phyloP scores from a whole-genome alignment of 2,113 vertebrate species.

The Brevimyrus niger region DNA sequence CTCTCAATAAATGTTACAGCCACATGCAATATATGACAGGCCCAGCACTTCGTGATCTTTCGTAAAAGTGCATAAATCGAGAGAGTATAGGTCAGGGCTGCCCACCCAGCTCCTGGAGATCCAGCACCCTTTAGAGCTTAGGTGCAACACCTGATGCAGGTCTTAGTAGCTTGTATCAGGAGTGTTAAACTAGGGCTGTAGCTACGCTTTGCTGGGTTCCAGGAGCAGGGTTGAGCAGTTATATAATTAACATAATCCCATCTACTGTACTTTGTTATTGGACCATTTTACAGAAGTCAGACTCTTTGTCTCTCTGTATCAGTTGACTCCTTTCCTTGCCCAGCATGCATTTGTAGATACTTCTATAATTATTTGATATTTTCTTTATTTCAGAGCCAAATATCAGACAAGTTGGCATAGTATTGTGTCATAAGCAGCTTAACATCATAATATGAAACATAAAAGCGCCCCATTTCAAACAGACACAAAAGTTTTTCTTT shows the following conservation, averaged over 20 bases:
- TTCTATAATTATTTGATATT: background rate
- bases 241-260: background rate
- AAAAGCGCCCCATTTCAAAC: background rate
- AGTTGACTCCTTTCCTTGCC: background rate
- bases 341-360: background rate
- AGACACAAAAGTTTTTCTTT: background rate
- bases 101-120: background rate
- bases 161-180: background rate
- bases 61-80: background rate
- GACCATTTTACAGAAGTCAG: background rate
- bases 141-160: background rate
- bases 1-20: background rate
- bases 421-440: background rate
- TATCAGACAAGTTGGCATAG: background rate
- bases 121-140: background rate
- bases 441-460: background rate
- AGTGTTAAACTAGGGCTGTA: background rate
- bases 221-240: background rate
- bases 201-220: background rate
- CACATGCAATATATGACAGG: background rate
- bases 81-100: background rate
- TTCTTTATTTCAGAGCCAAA: background rate
- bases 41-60: background rate
- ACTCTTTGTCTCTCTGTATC: background rate
- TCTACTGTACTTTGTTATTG: background rate